Base-by-base conservation (phyloP, 1,140 invertebrate genomes). In the Aporrectodea caliginosa region DNA sequence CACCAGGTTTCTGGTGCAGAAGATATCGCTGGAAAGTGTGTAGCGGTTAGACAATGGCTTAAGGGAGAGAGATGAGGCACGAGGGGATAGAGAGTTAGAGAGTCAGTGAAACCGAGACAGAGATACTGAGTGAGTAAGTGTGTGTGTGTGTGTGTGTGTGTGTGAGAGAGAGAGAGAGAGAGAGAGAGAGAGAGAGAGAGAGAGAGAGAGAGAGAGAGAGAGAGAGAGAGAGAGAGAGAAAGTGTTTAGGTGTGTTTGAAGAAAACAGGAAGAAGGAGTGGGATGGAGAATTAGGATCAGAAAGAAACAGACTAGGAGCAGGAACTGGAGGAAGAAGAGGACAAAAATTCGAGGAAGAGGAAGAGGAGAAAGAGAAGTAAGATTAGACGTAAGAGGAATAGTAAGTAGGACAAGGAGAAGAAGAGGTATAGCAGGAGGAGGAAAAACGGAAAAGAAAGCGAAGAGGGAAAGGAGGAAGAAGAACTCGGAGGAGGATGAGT, bases 121-220 rank as follows among this genome's bases (percentile, higher is more conserved):
- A 58, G 43, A 58, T 6, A n/a, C n/a, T n/a, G 43, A 35, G 29
- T 81, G 79, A 71, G 79, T 70, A 76, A 78, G 76, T 80, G 33
- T 73, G 33, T 73, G 31, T 80, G 70, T 73, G 6, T 80, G 77
- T 78, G 43, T 68, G 77, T 73, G 72, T 73, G 77, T 35, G 69
- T 73, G 77, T 72, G 79, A 81, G 77, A 79, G 82, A 81, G 82
- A 78, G 81, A 83, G 82, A 68, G 70, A 58, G 35, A 58, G 79
- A 71, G 75, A 80, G 72, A 58, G 35, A 73, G 35, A 76, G 73
- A 74, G 77, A 79, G 69, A 79, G 80, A 73, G 43, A 78, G 70
- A 73, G n/a, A 43, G 81, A 79, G 71, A 73, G 71, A 74, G 73
- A 76, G 76, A 31, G 35, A 29, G 34, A 33, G 76, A 68, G 71